Evolutionary conservation across 37 sponge, comb jelly and placozoan genomes (phyloP).

Genomic region (Ephydatia muelleri): DNA sequence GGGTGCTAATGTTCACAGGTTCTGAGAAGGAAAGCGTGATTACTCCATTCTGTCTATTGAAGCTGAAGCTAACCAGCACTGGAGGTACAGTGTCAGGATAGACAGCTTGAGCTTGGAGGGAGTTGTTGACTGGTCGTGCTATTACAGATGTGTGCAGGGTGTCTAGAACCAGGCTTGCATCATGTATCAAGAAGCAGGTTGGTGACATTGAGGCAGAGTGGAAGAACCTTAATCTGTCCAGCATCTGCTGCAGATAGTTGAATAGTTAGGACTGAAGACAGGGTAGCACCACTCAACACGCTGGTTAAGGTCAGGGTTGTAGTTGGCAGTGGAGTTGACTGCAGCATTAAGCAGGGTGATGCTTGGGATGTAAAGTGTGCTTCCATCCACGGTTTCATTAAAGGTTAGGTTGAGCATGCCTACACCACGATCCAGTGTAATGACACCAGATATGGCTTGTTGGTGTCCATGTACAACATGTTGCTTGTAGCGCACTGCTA

Average conservation of each 20-base stretch:
- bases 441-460: slow-evolving; percentile 59
- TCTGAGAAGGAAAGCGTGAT: slow-evolving; percentile 70
- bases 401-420: slow-evolving; percentile 63
- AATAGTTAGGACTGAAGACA: slow-evolving; percentile 38
- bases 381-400: slow-evolving; percentile 83
- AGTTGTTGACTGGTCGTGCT: slow-evolving; percentile 23
- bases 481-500: slow-evolving; percentile 41
- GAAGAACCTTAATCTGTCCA: slow-evolving; percentile 38
- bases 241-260: slow-evolving; percentile 64
- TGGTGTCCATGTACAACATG: slow-evolving; percentile 47
- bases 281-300: neutral
- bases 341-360: slow-evolving; percentile 53
- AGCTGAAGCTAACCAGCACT: slow-evolving; percentile 47
- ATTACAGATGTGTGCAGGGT: slow-evolving; percentile 46
- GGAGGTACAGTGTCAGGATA: slow-evolving; percentile 61
- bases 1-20: slow-evolving; percentile 41
- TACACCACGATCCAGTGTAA: slow-evolving; percentile 47
- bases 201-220: slow-evolving; percentile 46
- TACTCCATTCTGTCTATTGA: slow-evolving; percentile 55
- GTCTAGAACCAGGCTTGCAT: slow-evolving; percentile 56
- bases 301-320: slow-evolving; percentile 36
- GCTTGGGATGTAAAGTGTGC: slow-evolving; percentile 41
- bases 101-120: slow-evolving; percentile 47
- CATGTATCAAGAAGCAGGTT: slow-evolving; percentile 54
- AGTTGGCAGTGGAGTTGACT: slow-evolving; percentile 45